These are phyloP conservation scores for Acleris holmiana DNA, from an alignment of 2,888 invertebrate genomes.

Conservation along the genomic window DNA sequence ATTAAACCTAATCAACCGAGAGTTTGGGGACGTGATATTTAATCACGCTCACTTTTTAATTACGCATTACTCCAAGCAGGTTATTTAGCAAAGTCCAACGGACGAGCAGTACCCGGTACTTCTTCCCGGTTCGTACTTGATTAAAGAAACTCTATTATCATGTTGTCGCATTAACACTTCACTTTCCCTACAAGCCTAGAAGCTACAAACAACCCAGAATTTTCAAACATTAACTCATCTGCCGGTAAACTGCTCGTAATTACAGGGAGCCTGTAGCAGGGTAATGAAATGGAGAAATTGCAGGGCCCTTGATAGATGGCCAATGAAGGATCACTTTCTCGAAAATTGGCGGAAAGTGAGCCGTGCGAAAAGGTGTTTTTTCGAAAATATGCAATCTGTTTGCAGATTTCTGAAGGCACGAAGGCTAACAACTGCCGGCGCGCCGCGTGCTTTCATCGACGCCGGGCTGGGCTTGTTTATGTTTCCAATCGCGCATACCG, in stretches of 20 bases:
- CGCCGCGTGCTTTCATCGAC: conserved; percentile 62
- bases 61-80: conserved; percentile 52
- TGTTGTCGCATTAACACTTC: conserved; percentile 79
- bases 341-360: conserved; percentile 79
- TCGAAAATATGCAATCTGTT: conserved; percentile 62
- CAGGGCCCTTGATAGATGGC: conserved; percentile 71
- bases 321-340: conserved; percentile 80
- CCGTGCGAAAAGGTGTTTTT: conserved; percentile 72
- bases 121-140: conserved; percentile 64
- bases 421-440: conserved; percentile 60
- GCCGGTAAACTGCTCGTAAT: conserved; percentile 75
- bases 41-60: conserved; percentile 12
- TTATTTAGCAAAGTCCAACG: conserved; percentile 57
- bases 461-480: conserved; percentile 61
- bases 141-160: conserved; percentile 72
- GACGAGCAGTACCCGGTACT: conserved; percentile 51
- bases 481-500: conserved; percentile 55
- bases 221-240: conserved; percentile 81
- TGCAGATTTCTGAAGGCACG: conserved; percentile 53
- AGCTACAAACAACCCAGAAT: conserved; percentile 67
- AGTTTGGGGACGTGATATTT: conserved; percentile 44
- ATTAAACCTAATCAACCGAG: conserved; percentile 42
- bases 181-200: conserved; percentile 67
- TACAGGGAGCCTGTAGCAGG: conserved; percentile 65
- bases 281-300: conserved; percentile 72